Evolutionary conservation across 2,113 vertebrate species (phyloP).

Genomic region (Amphiprion ocellaris): DNA sequence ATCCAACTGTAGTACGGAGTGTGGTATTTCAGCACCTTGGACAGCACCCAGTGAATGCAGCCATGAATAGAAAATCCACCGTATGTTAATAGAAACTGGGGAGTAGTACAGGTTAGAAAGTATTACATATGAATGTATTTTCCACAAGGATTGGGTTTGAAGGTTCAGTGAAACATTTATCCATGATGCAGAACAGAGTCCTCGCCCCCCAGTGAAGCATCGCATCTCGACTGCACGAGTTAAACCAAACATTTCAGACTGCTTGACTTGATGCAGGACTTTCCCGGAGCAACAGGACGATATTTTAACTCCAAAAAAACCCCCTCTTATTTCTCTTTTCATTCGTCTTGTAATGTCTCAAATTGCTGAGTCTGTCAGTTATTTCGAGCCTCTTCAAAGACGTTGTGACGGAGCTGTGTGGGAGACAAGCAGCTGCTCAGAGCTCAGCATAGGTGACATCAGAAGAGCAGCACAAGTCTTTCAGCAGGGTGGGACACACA

Average conservation of each 20-base stretch:
- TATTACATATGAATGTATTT: slow-evolving; percentile 26
- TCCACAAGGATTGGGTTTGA: slow-evolving; percentile 3
- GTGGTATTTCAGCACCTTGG: slow-evolving; percentile 47
- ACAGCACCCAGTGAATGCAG: slow-evolving; percentile 20
- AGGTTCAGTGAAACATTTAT: slow-evolving; percentile 32
- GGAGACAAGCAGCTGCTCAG: slow-evolving; percentile 29
- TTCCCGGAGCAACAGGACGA: slow-evolving; percentile 21
- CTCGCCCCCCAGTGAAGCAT: slow-evolving; percentile 12
- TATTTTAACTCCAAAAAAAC: slow-evolving; percentile 45
- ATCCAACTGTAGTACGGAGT: background rate
- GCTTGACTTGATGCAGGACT: slow-evolving; percentile 35
- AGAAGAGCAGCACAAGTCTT: slow-evolving; percentile 40
- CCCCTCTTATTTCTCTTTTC: slow-evolving; percentile 23
- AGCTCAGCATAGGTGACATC: slow-evolving; percentile 48
- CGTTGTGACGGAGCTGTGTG: slow-evolving; percentile 33
- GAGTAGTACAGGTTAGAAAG: background rate
- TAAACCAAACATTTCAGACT: slow-evolving; percentile 35
- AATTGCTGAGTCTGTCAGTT: slow-evolving; percentile 52
- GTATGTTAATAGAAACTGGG: background rate
- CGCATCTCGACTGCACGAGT: slow-evolving; percentile 21
- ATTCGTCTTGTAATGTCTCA: slow-evolving; percentile 45
- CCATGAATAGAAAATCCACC: slow-evolving; percentile 10
- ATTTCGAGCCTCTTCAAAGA: slow-evolving; percentile 34
- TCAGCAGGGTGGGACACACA: slow-evolving; percentile 37
- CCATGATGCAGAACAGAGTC: slow-evolving; percentile 23